Conservation (phyloP, 1,140 invertebrate genomes). For the Diachasma alloeum region DNA sequence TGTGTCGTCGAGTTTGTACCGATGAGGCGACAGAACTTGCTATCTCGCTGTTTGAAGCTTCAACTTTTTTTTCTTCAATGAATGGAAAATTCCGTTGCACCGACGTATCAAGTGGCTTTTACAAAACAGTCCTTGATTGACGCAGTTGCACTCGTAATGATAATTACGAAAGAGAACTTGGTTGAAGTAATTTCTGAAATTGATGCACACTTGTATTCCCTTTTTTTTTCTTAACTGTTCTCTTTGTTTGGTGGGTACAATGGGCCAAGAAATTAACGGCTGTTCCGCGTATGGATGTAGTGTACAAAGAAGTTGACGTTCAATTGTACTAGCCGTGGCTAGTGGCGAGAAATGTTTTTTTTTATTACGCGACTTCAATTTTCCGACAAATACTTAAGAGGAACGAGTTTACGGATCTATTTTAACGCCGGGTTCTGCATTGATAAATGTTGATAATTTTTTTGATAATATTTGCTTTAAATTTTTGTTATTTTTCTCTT, state of each 20-base stretch:
- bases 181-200: neutral
- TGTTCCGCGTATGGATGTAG: neutral
- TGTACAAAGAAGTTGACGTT: neutral
- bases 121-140: neutral
- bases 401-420: too few relatives aligned
- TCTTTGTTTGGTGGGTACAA: neutral
- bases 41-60: neutral
- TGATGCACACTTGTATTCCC: neutral
- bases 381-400: too few relatives aligned
- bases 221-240: neutral
- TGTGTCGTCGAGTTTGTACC: neutral
- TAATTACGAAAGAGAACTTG: neutral
- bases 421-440: too few relatives aligned
- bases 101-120: neutral
- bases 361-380: too few relatives aligned
- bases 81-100: neutral
- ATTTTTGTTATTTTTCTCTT: too few relatives aligned
- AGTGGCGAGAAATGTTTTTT: too few relatives aligned
- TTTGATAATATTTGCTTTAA: too few relatives aligned
- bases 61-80: neutral
- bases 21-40: neutral
- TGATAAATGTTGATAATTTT: too few relatives aligned
- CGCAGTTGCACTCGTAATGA: neutral
- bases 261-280: neutral
- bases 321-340: too few relatives aligned